A percentile compares a stretch with the other conserved stretches of the same genome.
phyloP scores from a whole-genome alignment of 2,113 vertebrate genomes.

The Mastomys natalensis region DNA sequence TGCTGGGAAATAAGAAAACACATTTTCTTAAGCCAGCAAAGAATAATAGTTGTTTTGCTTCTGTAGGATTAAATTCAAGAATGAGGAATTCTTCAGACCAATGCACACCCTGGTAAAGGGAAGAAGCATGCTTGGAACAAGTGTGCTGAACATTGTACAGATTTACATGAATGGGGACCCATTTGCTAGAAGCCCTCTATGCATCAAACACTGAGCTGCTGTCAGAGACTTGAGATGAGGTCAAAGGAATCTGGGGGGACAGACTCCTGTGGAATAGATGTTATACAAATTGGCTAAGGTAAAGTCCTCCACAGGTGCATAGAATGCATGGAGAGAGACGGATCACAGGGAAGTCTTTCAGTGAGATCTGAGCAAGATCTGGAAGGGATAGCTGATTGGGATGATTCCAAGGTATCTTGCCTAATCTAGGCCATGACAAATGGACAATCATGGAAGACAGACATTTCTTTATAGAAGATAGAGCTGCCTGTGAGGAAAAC shows the following conservation, averaged over 20 bases:
- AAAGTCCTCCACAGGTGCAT: not conserved
- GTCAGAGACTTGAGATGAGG: not conserved
- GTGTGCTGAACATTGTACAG: not conserved
- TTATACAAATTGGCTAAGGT: not conserved
- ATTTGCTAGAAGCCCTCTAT: not conserved
- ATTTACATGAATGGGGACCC: not conserved
- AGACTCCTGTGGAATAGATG: not conserved
- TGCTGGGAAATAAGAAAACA: not conserved
- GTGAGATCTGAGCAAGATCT: not conserved
- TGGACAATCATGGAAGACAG: not conserved
- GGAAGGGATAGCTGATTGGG: not conserved
- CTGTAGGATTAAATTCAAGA: not conserved
- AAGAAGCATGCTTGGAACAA: not conserved
- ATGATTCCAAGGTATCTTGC: not conserved
- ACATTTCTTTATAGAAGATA: not conserved
- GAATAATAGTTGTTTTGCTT: not conserved
- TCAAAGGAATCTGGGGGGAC: not conserved
- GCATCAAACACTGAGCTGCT: no score
- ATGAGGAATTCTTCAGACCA: not conserved
- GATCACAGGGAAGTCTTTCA: not conserved
- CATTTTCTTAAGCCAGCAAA: not conserved
- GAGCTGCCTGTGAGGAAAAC: not conserved
- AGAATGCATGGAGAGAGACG: not conserved
- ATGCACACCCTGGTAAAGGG: not conserved
- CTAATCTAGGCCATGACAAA: not conserved